These are phyloP conservation scores for Bradypus variegatus DNA, from an alignment of 2,797 vertebrate species.

Conservation along the genomic window DNA sequence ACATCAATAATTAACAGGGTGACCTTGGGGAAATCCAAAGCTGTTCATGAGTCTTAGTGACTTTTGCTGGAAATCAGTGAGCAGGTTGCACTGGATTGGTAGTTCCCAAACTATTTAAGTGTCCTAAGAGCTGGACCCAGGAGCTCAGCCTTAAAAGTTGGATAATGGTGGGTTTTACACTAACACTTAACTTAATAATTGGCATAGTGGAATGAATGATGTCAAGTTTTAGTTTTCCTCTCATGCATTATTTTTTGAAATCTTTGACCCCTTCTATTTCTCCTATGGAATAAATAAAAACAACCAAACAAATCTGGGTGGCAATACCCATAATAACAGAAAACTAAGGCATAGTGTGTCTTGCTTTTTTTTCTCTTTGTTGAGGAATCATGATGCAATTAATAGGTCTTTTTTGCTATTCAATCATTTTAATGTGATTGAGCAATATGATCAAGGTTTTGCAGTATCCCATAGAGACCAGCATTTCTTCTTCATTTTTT, in stretches of 20 bases:
- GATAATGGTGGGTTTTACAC: neutral
- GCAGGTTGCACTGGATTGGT: neutral
- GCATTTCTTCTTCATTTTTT: neutral
- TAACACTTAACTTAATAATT: neutral
- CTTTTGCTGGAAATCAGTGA: slow-evolving; percentile 8
- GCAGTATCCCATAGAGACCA: neutral
- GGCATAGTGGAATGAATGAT: neutral
- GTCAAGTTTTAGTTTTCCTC: neutral
- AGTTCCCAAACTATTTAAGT: neutral
- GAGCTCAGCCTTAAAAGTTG: neutral
- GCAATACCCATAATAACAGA: neutral
- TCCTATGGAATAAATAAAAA: neutral
- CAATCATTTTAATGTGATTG: neutral
- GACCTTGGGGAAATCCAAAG: slow-evolving; percentile 44
- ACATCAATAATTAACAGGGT: slow-evolving; percentile 42
- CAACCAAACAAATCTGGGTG: neutral
- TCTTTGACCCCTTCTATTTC: neutral
- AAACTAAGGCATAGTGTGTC: neutral
- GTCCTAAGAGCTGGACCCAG: neutral
- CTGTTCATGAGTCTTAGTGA: neutral
- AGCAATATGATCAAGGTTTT: slow-evolving; percentile 2
- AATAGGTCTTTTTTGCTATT: neutral
- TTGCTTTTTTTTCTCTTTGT: neutral
- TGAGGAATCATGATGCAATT: neutral
- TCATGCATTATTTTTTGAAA: neutral